Evolutionary conservation across 1,140 invertebrate species (phyloP), one percentile per base, ranked within the genome.

Genomic region (Periplaneta americana): DNA sequence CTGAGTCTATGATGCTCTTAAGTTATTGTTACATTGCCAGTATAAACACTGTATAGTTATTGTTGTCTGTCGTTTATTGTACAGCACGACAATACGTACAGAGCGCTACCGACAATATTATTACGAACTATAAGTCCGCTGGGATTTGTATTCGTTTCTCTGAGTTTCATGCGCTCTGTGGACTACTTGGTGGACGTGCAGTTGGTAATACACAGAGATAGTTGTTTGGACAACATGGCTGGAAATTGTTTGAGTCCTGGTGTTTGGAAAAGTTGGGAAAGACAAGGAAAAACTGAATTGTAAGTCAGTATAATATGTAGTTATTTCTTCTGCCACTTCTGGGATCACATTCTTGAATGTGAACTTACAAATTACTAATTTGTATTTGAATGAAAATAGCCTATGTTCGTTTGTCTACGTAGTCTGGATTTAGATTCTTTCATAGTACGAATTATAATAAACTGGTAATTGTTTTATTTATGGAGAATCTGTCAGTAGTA

Each of bases 191-290:
- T n/a, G n/a, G n/a, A n/a, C n/a, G n/a, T n/a, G n/a, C 48, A 66
- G 48, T 66, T 66, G 48, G 48, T n/a, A n/a, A 66, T n/a, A 28
- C n/a, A n/a, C 11, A 6, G 6, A n/a, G n/a, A 28, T 66, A 5
- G n/a, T 66, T 66, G 31, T 57, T 34, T 78, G 81, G 18, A 78
- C 48, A 82, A 82, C 35, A 82, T 82, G 81, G 81, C 81, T 57
- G 81, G 32, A 32, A 33, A 18, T 37, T 74, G 79, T 76, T 15
- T 84, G 87, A 88, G 87, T 86, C 82, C 88, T 37, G 91, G 92
- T 82, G 87, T 92, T 85, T 93, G 92, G 92, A 92, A 92, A 89
- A 89, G 89, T 86, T 93, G 92, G 92, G 92, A 92, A 85, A 92
- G 91, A 88, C 90, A 89, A 81, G 92, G 92, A 82, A 92, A 90